Percentiles rank a stretch among this genome's conserved stretches.
phyloP scores from a whole-genome alignment of 2,888 invertebrate genomes.

The Lapara coniferarum region DNA sequence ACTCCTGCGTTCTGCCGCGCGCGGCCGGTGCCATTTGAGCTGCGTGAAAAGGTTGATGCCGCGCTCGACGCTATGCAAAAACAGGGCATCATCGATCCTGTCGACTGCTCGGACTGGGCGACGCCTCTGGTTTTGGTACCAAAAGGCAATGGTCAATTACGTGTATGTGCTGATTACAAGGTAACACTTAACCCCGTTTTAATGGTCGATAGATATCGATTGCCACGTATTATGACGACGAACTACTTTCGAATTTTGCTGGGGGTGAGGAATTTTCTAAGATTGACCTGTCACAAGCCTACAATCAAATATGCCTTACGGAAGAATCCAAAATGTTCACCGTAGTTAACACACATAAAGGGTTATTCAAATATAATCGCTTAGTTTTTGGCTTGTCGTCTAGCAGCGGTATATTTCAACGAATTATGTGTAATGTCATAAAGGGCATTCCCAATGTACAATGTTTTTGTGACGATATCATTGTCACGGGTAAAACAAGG shows the following conservation, averaged over 20 bases:
- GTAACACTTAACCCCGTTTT: constrained; percentile 32
- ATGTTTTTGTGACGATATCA: constrained; percentile 19
- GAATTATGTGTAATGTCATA: constrained; percentile 26
- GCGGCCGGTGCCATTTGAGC: constrained; percentile 37
- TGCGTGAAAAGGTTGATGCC: constrained; percentile 30
- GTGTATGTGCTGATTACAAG: constrained; percentile 33
- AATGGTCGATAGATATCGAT: constrained; percentile 36
- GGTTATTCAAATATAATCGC: constrained; percentile 32
- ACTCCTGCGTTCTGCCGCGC: constrained; percentile 38
- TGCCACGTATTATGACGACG: constrained; percentile 37
- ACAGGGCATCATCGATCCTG: constrained; percentile 20
- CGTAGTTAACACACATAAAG: constrained; percentile 36
- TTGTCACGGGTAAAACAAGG: not conserved
- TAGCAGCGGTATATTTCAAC: constrained; percentile 32
- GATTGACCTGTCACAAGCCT: constrained; percentile 37
- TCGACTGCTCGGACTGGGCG: constrained; percentile 29
- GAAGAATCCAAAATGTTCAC: constrained; percentile 30
- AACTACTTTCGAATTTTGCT: constrained; percentile 32
- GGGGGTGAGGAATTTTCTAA: constrained; percentile 35
- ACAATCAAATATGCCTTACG: constrained; percentile 34
- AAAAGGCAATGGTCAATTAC: constrained; percentile 29
- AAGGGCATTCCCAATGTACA: constrained; percentile 25
- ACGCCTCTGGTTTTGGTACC: constrained; percentile 30
- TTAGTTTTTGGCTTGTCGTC: constrained; percentile 33
- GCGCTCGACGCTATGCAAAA: constrained; percentile 32